These are phyloP conservation scores for Neodontobutis hainanensis DNA, from an alignment of 2,113 vertebrate species.

Conservation along the genomic window DNA sequence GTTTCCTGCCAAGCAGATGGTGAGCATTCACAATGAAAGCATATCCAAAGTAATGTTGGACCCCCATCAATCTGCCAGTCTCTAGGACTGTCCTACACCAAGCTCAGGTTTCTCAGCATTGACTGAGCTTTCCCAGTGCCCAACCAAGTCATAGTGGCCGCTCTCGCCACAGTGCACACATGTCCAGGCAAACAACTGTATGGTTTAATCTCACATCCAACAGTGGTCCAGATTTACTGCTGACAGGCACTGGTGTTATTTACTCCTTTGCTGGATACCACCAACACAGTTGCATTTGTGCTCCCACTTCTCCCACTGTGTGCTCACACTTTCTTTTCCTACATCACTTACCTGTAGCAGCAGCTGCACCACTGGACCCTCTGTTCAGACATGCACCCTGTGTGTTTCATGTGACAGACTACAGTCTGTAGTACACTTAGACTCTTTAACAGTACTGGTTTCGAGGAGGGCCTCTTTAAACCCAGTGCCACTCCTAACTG, in stretches of 20 bases:
- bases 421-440: too few relatives aligned
- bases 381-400: conserved; percentile 4
- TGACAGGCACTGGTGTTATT: conserved; percentile 44
- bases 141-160: conserved; percentile 9
- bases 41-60: conserved; percentile 72
- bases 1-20: conserved; percentile 74
- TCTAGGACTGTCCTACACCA: conserved; percentile 46
- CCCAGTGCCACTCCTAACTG: conserved; percentile 52
- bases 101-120: conserved; percentile 55
- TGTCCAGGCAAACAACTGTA: conserved; percentile 5
- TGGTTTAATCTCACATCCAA: conserved; percentile 26
- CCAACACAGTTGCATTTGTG: conserved; percentile 31
- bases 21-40: conserved; percentile 76
- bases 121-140: conserved; percentile 30
- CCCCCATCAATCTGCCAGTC: conserved; percentile 66
- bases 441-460: conserved; percentile 47
- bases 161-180: conserved; percentile 8
- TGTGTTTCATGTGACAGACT: conserved; percentile 59
- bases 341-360: conserved; percentile 34
- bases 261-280: conserved; percentile 24
- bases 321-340: conserved; percentile 29
- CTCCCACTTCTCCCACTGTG: conserved; percentile 14
- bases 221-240: conserved; percentile 4
- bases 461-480: conserved; percentile 62
- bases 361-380: conserved; percentile 9